These are phyloP conservation scores for Tenthredo livida DNA, from an alignment of 2,888 invertebrate genomes.

Conservation along the genomic window DNA sequence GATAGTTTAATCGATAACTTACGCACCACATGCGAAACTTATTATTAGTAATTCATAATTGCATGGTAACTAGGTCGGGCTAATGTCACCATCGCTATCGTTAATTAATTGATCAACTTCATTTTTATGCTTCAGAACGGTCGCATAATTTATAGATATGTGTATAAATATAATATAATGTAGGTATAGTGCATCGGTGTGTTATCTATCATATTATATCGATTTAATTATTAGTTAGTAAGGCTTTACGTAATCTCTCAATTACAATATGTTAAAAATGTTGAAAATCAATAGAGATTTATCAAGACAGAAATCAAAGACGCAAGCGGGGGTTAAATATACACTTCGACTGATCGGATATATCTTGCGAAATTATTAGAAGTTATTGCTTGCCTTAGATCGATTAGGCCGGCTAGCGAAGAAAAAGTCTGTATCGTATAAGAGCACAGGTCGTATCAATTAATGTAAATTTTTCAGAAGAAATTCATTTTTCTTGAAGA, in stretches of 20 bases:
- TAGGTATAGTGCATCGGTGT: background rate
- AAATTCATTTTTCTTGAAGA: no score
- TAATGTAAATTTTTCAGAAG: no score
- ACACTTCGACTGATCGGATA: no score
- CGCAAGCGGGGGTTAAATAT: no score
- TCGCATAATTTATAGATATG: background rate
- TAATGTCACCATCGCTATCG: conserved; percentile 30
- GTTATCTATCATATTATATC: background rate
- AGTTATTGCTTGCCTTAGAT: no score
- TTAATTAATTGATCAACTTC: conserved; percentile 25
- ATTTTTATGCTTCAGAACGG: background rate
- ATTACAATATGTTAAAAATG: background rate
- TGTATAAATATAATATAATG: background rate
- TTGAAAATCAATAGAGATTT: background rate
- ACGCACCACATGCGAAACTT: background rate
- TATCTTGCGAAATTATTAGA: no score
- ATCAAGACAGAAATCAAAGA: no score
- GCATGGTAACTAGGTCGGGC: conserved; percentile 29
- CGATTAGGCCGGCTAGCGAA: no score
- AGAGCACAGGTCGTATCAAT: no score
- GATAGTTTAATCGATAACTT: background rate
- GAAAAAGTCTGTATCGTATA: no score
- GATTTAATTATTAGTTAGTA: background rate
- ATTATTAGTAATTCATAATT: background rate
- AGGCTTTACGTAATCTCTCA: background rate